Conservation (phyloP, 2,113 vertebrate genomes). For the Hippocampus comes region DNA sequence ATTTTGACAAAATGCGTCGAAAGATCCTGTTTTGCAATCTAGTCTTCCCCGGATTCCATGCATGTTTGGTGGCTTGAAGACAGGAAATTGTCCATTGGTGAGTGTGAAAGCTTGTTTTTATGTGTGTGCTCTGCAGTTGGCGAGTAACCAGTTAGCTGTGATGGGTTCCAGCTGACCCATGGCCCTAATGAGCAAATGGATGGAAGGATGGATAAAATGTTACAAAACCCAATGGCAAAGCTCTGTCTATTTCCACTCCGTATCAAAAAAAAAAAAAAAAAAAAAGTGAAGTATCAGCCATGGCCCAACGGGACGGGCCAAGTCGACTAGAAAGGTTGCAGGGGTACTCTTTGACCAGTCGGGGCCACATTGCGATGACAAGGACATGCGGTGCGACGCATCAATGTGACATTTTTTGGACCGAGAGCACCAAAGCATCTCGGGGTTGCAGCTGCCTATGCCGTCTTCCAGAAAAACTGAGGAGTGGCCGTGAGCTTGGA, state of each 20-base stretch:
- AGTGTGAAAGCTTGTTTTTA: too few relatives aligned
- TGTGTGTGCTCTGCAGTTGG: too few relatives aligned
- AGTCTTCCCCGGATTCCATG: too few relatives aligned
- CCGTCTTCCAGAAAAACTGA: slow-evolving; percentile 28
- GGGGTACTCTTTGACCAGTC: slow-evolving; percentile 52
- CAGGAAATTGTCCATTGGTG: too few relatives aligned
- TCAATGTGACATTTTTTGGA: slow-evolving; percentile 55
- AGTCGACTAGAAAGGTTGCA: slow-evolving; percentile 35
- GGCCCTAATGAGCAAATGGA: too few relatives aligned
- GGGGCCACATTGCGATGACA: slow-evolving; percentile 54
- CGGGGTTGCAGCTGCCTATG: slow-evolving; percentile 44
- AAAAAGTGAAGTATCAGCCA: background rate
- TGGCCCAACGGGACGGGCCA: background rate
- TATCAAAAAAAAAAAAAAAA: background rate
- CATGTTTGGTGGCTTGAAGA: too few relatives aligned
- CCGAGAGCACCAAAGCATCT: slow-evolving; percentile 47
- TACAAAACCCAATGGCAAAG: background rate
- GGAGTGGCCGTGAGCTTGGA: slow-evolving; percentile 30
- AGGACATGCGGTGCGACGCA: slow-evolving; percentile 54
- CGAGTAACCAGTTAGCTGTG: too few relatives aligned
- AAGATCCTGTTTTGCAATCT: too few relatives aligned
- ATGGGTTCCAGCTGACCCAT: too few relatives aligned
- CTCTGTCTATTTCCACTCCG: slow-evolving; percentile 18
- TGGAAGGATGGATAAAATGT: too few relatives aligned
- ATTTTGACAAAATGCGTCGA: too few relatives aligned